Evolutionary conservation across 2,797 vertebrate genomes (phyloP).

Genomic region (Rhodeus uyekii): DNA sequence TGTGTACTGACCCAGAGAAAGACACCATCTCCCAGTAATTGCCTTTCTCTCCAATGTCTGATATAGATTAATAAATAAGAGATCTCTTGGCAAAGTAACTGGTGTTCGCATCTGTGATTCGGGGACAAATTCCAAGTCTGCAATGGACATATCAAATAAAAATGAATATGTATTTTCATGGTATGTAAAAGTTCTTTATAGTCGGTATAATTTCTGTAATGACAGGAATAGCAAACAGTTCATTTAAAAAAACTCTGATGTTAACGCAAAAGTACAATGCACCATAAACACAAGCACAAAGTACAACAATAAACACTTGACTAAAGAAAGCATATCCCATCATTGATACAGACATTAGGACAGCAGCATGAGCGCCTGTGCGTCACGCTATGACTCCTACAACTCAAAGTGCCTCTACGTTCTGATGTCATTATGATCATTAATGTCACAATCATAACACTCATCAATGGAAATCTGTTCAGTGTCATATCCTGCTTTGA

Average conservation of each 20-base stretch:
- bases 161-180: background rate
- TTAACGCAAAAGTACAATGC: background rate
- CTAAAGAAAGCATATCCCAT: background rate
- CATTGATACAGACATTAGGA: background rate
- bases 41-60: no score
- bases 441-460: conserved; percentile 54
- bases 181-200: background rate
- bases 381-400: background rate
- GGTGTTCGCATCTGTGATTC: no score
- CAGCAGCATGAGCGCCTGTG: background rate
- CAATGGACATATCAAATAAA: background rate
- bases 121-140: no score
- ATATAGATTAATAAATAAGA: no score
- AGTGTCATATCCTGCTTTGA: conserved; percentile 52
- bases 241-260: background rate
- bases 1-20: background rate
- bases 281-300: background rate
- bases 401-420: background rate
- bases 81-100: no score
- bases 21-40: no score
- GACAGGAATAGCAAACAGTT: background rate
- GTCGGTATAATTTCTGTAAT: background rate
- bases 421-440: conserved; percentile 47
- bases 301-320: conserved; percentile 1
- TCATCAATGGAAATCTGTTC: conserved; percentile 53